Evolutionary conservation across 1,140 invertebrate genomes (phyloP).

Genomic region (Probaryconus sp.): DNA sequence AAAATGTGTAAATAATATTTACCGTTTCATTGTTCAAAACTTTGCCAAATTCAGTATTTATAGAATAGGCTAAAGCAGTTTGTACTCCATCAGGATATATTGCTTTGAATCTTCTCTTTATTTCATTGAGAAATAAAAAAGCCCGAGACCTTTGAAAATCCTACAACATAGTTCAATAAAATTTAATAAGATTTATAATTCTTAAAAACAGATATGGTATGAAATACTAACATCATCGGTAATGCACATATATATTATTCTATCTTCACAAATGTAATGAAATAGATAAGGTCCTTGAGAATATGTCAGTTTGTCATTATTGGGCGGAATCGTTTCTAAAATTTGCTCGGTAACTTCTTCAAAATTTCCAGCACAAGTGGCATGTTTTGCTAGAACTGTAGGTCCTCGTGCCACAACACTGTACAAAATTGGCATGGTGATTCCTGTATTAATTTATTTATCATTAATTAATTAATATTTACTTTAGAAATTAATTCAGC

Average conservation of each 20-base stretch:
- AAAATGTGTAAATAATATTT: constrained; percentile 45
- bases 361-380: constrained; percentile 94
- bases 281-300: constrained; percentile 95
- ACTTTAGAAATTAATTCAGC: too few relatives aligned
- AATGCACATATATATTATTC: constrained; percentile 94
- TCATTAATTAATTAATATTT: too few relatives aligned
- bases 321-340: constrained; percentile 88
- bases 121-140: constrained; percentile 93
- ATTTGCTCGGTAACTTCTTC: constrained; percentile 96
- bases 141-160: constrained; percentile 95
- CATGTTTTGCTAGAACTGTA: constrained; percentile 93
- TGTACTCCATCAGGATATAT: constrained; percentile 89
- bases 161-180: constrained; percentile 79
- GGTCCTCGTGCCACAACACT: constrained; percentile 92
- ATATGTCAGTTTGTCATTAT: constrained; percentile 94
- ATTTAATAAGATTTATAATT: constrained; percentile 4
- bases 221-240: constrained; percentile 96
- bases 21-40: constrained; percentile 93
- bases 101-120: constrained; percentile 91
- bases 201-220: neutral
- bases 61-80: constrained; percentile 93
- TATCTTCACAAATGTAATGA: constrained; percentile 93
- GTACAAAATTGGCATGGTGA: constrained; percentile 90
- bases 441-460: constrained; percentile 43
- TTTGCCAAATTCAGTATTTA: constrained; percentile 95